phyloP scores from a whole-genome alignment of 2,113 vertebrate species.

The Colossoma macropomum region DNA sequence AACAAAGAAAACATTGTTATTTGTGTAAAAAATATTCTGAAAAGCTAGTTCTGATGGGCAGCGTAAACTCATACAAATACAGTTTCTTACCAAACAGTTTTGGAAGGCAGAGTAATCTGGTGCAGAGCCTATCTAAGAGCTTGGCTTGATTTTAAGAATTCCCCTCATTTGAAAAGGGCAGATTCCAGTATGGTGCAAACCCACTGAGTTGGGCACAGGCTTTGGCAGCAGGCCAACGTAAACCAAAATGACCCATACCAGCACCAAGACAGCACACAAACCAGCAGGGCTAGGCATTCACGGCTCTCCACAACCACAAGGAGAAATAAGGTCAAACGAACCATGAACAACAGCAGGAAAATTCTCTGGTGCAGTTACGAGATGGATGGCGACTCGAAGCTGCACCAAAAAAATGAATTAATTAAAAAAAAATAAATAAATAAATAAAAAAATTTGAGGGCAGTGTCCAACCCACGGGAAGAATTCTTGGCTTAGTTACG shows the following conservation, averaged over 20 bases:
- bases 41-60: no score
- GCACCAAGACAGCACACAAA: conserved; percentile 63
- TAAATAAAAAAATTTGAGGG: background rate
- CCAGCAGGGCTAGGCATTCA: conserved; percentile 31
- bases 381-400: background rate
- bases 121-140: conserved; percentile 58
- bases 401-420: background rate
- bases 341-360: conserved; percentile 10
- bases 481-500: background rate
- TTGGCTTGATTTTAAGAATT: conserved; percentile 65
- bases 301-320: conserved; percentile 40
- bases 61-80: background rate
- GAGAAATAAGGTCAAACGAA: conserved; percentile 54
- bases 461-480: background rate
- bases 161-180: conserved; percentile 69
- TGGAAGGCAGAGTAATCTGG: conserved; percentile 28
- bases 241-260: conserved; percentile 65
- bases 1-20: no score
- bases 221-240: conserved; percentile 66
- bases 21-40: no score
- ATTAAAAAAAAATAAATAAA: background rate
- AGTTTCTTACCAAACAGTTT: background rate
- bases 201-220: conserved; percentile 65
- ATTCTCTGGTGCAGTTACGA: background rate
- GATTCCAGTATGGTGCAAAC: conserved; percentile 63